A percentile compares a stretch with the other conserved stretches of the same genome.
Evolutionary conservation across 1,140 invertebrate species (phyloP).

Genomic region (Drosophila carrolli): DNA sequence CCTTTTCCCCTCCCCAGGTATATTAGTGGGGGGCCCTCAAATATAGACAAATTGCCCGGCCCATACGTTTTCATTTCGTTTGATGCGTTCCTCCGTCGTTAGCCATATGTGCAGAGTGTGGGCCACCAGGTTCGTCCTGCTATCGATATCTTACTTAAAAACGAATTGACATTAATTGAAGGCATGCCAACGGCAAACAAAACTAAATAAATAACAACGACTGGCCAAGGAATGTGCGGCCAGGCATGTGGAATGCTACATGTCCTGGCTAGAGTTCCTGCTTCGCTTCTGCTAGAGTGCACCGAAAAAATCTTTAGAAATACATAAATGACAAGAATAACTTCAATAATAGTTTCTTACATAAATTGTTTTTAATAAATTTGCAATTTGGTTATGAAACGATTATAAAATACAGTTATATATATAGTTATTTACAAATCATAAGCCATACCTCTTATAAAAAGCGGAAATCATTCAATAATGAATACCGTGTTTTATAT

Average conservation of each 20-base stretch:
- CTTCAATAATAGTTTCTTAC: no score
- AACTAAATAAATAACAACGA: constrained; percentile 81
- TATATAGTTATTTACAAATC: no score
- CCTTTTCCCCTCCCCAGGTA: constrained; percentile 33
- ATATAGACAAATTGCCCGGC: constrained; percentile 74
- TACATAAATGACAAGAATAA: no score
- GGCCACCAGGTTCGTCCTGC: constrained; percentile 9
- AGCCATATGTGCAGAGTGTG: background rate
- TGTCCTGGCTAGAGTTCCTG: constrained; percentile 25
- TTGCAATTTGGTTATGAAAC: no score
- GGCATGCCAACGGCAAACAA: constrained; percentile 79
- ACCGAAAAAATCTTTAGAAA: constrained; percentile 1
- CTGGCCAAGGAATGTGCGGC: constrained; percentile 56
- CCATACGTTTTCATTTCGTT: constrained; percentile 74
- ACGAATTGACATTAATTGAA: constrained; percentile 84
- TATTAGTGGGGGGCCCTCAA: constrained; percentile 56
- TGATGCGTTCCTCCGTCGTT: constrained; percentile 58
- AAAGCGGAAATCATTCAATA: no score
- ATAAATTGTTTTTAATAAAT: no score
- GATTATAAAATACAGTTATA: no score
- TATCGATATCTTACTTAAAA: constrained; percentile 83
- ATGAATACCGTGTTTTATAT: no score
- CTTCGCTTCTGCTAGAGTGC: background rate
- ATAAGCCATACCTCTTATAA: no score
- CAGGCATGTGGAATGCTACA: constrained; percentile 43